Evolutionary conservation across 2,888 invertebrate genomes (phyloP).

Genomic region (Hirtodrosophila trivittata): DNA sequence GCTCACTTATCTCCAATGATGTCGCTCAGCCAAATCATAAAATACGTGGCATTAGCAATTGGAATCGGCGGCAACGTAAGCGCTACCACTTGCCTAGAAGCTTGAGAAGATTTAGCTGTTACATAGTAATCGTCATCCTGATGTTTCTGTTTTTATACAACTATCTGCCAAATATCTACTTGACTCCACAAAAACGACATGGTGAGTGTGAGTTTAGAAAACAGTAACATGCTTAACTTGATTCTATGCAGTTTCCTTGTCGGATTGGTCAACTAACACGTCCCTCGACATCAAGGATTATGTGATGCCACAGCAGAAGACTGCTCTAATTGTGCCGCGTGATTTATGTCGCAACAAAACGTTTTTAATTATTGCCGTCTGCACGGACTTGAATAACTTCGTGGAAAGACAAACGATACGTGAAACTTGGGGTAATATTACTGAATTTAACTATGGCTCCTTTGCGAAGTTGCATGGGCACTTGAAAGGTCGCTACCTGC

Average conservation of each 20-base stretch:
- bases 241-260: slow-evolving; percentile 83
- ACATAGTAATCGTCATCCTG: slow-evolving; percentile 58
- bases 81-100: slow-evolving; percentile 70
- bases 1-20: slow-evolving; percentile 25
- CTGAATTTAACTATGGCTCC: slow-evolving; percentile 82
- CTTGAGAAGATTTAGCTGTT: slow-evolving; percentile 64
- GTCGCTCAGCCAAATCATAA: slow-evolving; percentile 26
- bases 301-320: slow-evolving; percentile 88
- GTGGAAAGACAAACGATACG: slow-evolving; percentile 85
- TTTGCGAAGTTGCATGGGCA: slow-evolving; percentile 81
- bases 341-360: slow-evolving; percentile 85
- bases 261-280: slow-evolving; percentile 90
- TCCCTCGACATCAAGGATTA: slow-evolving; percentile 90
- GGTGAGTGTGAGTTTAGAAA: slow-evolving; percentile 57
- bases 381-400: slow-evolving; percentile 89
- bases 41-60: slow-evolving; percentile 21
- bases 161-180: slow-evolving; percentile 76
- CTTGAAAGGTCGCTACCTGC: slow-evolving; percentile 77
- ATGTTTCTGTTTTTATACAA: slow-evolving; percentile 66
- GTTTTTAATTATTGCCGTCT: slow-evolving; percentile 89
- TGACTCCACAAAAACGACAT: slow-evolving; percentile 74
- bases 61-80: slow-evolving; percentile 27
- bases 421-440: slow-evolving; percentile 83
- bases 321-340: slow-evolving; percentile 87
- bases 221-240: neutral